These are phyloP conservation scores for Chelon labrosus DNA, from an alignment of 2,797 vertebrate species.

Conservation along the genomic window DNA sequence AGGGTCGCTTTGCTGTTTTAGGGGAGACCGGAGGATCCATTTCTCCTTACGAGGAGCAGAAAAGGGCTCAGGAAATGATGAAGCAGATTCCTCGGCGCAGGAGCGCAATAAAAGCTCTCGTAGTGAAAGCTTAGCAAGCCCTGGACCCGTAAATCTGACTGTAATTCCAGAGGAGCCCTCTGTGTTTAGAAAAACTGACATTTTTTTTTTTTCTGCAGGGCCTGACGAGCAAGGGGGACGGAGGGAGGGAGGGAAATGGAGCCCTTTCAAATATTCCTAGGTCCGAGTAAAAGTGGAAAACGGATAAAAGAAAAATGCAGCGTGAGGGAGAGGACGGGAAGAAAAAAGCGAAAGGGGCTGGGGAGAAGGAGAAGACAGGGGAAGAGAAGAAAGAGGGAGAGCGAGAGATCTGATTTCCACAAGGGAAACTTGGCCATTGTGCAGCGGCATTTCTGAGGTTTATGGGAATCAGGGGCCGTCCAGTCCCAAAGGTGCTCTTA, in stretches of 20 bases:
- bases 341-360: neutral
- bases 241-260: constrained; percentile 22
- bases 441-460: constrained; percentile 74
- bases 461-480: constrained; percentile 72
- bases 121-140: constrained; percentile 43
- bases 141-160: constrained; percentile 55
- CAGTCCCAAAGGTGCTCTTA: constrained; percentile 79
- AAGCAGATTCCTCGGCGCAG: constrained; percentile 65
- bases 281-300: constrained; percentile 55
- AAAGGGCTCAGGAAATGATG: constrained; percentile 58
- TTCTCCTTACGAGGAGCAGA: constrained; percentile 41
- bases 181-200: constrained; percentile 50
- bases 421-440: constrained; percentile 77
- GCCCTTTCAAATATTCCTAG: constrained; percentile 50
- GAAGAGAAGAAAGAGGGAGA: constrained; percentile 23
- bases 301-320: constrained; percentile 46
- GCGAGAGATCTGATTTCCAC: constrained; percentile 60
- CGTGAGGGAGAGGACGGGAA: constrained; percentile 16
- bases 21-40: constrained; percentile 37
- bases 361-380: neutral
- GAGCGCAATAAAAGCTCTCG: constrained; percentile 39
- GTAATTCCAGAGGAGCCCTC: constrained; percentile 58
- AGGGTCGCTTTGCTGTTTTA: constrained; percentile 46
- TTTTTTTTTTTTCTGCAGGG: constrained; percentile 32
- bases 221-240: neutral